Conservation (phyloP, 2,113 vertebrate species). For the Sylvilagus bachmani region DNA sequence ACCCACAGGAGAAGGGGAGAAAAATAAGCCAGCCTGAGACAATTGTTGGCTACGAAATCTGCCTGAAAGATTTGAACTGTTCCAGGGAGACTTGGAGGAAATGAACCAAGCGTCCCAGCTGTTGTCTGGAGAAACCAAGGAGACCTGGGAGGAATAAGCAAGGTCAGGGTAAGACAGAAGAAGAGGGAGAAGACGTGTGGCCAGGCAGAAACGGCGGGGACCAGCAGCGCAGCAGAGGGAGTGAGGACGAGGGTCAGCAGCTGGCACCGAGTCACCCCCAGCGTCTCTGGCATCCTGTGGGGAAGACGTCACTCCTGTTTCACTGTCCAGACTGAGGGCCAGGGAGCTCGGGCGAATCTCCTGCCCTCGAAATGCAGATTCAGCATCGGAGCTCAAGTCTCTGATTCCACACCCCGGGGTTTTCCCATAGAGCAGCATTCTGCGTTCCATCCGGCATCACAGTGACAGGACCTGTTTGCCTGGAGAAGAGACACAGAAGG, state of each 20-base stretch:
- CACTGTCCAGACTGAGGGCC: background rate
- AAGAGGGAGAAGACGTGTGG: background rate
- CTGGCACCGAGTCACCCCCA: background rate
- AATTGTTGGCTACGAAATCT: background rate
- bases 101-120: background rate
- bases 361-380: background rate
- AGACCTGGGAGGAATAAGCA: background rate
- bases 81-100: background rate
- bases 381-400: background rate
- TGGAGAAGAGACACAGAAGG: background rate
- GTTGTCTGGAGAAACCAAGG: background rate
- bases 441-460: background rate
- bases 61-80: background rate
- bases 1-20: background rate
- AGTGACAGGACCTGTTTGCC: background rate
- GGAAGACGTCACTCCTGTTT: rapidly evolving
- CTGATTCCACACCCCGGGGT: background rate
- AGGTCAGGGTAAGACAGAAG: background rate
- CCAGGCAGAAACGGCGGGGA: background rate
- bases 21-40: background rate
- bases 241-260: background rate
- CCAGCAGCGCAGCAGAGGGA: background rate
- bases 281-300: background rate
- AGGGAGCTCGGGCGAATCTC: no score
- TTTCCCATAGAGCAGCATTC: background rate